phyloP scores from a whole-genome alignment of 2,797 vertebrate genomes.

The Rhinoraja longicauda region DNA sequence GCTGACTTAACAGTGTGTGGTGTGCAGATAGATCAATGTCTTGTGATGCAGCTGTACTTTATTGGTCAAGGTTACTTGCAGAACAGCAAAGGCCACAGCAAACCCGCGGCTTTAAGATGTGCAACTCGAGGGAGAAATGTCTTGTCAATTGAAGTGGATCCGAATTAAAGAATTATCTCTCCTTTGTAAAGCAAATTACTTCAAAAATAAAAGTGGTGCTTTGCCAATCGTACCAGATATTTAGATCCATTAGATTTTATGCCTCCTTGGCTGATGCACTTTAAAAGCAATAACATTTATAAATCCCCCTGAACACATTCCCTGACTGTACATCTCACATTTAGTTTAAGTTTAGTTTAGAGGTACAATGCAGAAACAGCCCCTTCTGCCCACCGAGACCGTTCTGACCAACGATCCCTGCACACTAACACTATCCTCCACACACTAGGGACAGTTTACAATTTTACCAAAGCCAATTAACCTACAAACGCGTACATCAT shows the following conservation, averaged over 20 bases:
- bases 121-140: background rate
- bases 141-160: background rate
- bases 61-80: background rate
- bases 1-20: constrained; percentile 4
- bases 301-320: background rate
- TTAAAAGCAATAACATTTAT: constrained; percentile 9
- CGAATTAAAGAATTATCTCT: background rate
- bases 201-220: background rate
- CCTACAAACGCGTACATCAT: too few species aligned
- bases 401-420: too few species aligned
- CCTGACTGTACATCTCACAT: background rate
- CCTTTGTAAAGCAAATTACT: background rate
- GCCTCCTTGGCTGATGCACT: background rate
- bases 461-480: too few species aligned
- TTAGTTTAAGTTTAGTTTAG: too few species aligned
- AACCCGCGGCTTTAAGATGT: background rate
- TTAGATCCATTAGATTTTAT: background rate
- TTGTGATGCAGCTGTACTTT: background rate
- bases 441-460: too few species aligned
- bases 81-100: background rate
- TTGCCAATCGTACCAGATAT: background rate
- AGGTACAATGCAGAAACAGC: too few species aligned
- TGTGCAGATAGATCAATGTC: constrained; percentile 22
- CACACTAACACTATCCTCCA: too few species aligned
- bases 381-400: too few species aligned